A percentile compares a stretch with the other conserved stretches of the same genome.
Evolutionary conservation across 2,888 invertebrate species (phyloP).

Genomic region (Meiosimyza platycephala): DNA sequence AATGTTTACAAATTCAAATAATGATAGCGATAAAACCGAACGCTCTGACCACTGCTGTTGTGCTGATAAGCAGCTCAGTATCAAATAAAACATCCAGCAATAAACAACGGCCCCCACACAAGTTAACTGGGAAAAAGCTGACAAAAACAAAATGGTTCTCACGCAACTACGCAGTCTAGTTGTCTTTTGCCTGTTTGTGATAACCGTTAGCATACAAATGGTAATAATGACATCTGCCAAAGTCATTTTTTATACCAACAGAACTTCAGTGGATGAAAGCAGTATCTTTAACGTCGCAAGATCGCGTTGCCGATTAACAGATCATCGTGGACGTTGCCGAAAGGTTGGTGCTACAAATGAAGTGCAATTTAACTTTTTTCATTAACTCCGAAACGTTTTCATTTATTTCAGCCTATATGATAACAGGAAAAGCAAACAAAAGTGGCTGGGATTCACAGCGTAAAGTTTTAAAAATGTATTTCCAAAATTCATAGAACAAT

Average conservation of each 20-base stretch:
- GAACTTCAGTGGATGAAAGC: conserved; percentile 47
- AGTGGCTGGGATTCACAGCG: conserved; percentile 8
- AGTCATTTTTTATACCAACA: conserved; percentile 45
- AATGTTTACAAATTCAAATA: too few species aligned
- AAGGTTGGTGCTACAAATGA: conserved; percentile 36
- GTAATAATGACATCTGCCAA: neutral
- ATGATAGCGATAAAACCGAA: neutral
- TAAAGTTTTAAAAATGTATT: conserved; percentile 17
- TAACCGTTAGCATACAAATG: neutral
- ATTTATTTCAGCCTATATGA: conserved; percentile 1
- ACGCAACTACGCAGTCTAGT: neutral
- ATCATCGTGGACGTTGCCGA: conserved; percentile 56
- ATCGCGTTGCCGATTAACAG: conserved; percentile 46
- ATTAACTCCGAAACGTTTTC: neutral
- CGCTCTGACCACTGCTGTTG: too few species aligned
- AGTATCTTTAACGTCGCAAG: conserved; percentile 50
- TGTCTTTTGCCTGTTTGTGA: conserved; percentile 10
- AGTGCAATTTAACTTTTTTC: neutral
- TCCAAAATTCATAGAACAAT: neutral
- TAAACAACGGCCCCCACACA: neutral
- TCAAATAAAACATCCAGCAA: neutral
- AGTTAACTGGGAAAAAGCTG: neutral
- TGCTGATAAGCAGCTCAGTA: conserved; percentile 1
- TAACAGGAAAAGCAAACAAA: conserved; percentile 1
- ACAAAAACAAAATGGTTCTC: neutral